Base-by-base conservation (phyloP, 2,797 vertebrate species). In the Hybognathus amarus region DNA sequence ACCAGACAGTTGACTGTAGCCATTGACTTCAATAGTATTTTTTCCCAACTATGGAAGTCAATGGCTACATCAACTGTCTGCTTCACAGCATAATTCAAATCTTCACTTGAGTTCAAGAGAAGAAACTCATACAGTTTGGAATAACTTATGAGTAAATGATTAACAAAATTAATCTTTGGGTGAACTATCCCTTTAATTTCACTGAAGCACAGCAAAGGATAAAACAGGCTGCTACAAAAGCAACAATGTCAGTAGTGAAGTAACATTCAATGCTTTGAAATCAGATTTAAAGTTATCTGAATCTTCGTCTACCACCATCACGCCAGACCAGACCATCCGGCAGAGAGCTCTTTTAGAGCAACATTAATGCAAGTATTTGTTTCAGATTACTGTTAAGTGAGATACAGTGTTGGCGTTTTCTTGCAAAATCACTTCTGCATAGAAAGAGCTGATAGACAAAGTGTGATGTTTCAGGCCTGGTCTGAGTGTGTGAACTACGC, bases 401-500 rank as follows among this genome's bases (percentile, higher is more conserved):
- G 73, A 79, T 38, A 54, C 64, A 75, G 12, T 56, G 54, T 80
- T 83, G 40, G 12, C 66, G n/a, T 67, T 42, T 76, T 75, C 52
- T 78, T 85, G 71, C 73, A 66, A 87, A 85, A 85, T 84, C 84
- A 92, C 80, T 88, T 88, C 79, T 82, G 68, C 75, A 82, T 83
- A 82, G n/a, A 83, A 91, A 90, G 86, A 90, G 88, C 85, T 87
- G 87, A 61, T 30, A 86, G 89, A 22, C 24, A 2, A n/a, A 45
- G 61, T 40, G 36, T 10, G 2, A 76, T 77, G 22, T 47, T 22
- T 17, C 15, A n/a, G 27, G 40, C 6, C 75, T 86, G 86, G 50
- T 79, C 85, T 74, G 30, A 88, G 85, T 92, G 91, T 90, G 79
- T 86, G 90, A 90, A 85, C 83, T 90, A 91, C 87, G 90, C 92